phyloP scores from a whole-genome alignment of 2,113 vertebrate species.

The Pterocles burchelli region DNA sequence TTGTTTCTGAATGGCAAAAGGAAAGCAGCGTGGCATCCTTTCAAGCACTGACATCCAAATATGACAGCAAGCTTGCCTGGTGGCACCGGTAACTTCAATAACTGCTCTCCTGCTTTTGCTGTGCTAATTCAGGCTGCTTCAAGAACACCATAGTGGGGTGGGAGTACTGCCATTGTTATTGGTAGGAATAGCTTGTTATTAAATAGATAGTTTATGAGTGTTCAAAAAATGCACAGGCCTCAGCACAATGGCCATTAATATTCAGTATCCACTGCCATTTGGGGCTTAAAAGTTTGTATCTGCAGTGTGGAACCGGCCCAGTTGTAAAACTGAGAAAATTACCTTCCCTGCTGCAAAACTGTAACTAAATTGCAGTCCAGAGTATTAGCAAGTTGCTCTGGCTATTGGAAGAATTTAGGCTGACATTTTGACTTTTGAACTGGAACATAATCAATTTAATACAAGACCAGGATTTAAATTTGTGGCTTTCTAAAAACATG shows the following conservation, averaged over 20 bases:
- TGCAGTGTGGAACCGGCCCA: not conserved
- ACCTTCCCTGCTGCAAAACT: not conserved
- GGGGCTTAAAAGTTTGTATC: not conserved
- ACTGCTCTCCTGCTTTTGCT: not conserved
- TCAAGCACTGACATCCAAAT: not conserved
- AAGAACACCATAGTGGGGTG: not conserved
- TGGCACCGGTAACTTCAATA: not conserved
- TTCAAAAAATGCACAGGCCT: not conserved
- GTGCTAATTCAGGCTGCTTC: not conserved
- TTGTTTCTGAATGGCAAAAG: not conserved
- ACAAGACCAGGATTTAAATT: not conserved
- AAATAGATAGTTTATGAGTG: not conserved
- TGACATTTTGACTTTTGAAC: not conserved
- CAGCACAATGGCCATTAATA: not conserved
- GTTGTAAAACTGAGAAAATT: not conserved
- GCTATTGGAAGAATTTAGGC: not conserved
- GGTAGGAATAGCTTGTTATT: not conserved
- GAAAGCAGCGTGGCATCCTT: not conserved
- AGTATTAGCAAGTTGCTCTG: not conserved
- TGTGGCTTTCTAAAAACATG: not conserved
- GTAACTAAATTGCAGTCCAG: not conserved
- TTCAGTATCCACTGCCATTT: accelerated
- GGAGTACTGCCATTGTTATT: not conserved
- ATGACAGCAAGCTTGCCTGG: not conserved
- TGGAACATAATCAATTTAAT: not conserved